Evolutionary conservation across 1,140 invertebrate species (phyloP), one percentile per base, ranked within the genome.

Genomic region (Phenacoccus solenopsis): DNA sequence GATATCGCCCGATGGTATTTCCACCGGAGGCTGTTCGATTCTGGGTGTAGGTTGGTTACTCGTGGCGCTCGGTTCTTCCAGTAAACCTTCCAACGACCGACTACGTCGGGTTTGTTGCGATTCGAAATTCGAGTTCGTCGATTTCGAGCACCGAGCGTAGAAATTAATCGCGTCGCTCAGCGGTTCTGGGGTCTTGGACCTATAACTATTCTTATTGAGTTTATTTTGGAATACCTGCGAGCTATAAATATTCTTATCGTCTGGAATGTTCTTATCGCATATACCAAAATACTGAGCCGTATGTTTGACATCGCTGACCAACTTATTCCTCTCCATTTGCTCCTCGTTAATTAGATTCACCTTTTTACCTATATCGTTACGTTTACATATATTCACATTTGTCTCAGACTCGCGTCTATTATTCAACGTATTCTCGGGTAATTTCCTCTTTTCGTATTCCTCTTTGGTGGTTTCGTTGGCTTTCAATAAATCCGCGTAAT

Each of bases 401-500:
- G 13, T 13, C 2, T 49, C 38, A 49, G 38, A 49, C 4, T 64
- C 59, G 59, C 21, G 25, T 24, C 25, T 25, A 27, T 64, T 90
- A 73, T 90, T 89, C n/a, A 87, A 74, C 5, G 21, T 24, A 24
- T 25, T 64, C 9, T 64, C 25, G 1, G 59, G 59, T 16, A 64
- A 24, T 10, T 25, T 64, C 12, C 25, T 64, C 59, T 64, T 64
- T 1, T 64, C 25, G 59, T 5, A 24, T 25, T 64, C 25, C 2
- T 24, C 20, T 20, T 68, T 68, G 67, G 5, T 68, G 22, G 10
- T 32, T 21, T 80, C 35, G 80, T 75, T 5, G 71, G 67, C 72
- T 71, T 76, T 76, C 25, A 80, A 72, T n/a, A 92, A 79, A 78
- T 94, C 91, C 0, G 90, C 92, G 78, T 93, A 93, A 75, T 94